A percentile compares a stretch with the other conserved stretches of the same genome.
phyloP scores from a whole-genome alignment of 2,888 invertebrate species.

The Perithous albicinctus region DNA sequence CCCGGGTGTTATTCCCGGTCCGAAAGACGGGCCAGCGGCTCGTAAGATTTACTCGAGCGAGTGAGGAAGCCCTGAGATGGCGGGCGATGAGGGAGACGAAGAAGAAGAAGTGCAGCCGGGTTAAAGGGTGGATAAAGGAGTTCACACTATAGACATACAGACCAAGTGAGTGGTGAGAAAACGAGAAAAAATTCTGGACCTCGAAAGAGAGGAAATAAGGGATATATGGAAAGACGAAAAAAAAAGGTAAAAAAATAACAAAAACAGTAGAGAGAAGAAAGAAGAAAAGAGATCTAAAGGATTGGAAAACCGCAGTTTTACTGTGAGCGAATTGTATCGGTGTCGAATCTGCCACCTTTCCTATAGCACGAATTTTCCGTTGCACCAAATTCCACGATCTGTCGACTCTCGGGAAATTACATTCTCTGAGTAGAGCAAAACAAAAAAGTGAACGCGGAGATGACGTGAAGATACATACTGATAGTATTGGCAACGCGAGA shows the following conservation, averaged over 20 bases:
- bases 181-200: slow-evolving; percentile 25
- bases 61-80: slow-evolving; percentile 34
- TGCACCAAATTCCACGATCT: slow-evolving; percentile 75
- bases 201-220: slow-evolving; percentile 38
- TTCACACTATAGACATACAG: slow-evolving; percentile 33
- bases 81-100: slow-evolving; percentile 51
- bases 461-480: slow-evolving; percentile 35
- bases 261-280: slow-evolving; percentile 12
- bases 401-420: slow-evolving; percentile 77
- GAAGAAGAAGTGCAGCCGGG: slow-evolving; percentile 58
- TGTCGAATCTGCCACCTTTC: slow-evolving; percentile 75
- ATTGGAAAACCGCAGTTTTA: slow-evolving; percentile 73
- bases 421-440: slow-evolving; percentile 74
- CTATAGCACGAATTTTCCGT: slow-evolving; percentile 61
- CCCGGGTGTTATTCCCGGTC: slow-evolving; percentile 55
- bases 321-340: slow-evolving; percentile 78
- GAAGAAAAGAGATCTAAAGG: slow-evolving; percentile 57
- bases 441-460: slow-evolving; percentile 30
- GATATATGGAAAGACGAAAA: slow-evolving; percentile 10
- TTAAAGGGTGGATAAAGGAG: slow-evolving; percentile 60
- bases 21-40: slow-evolving; percentile 41
- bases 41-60: slow-evolving; percentile 72
- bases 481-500: not conserved
- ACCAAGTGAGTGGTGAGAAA: slow-evolving; percentile 13
- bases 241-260: slow-evolving; percentile 1